Percentiles rank a stretch among this genome's conserved stretches.
These are phyloP conservation scores for Parelbella ahira DNA, from an alignment of 2,888 invertebrate species.

Conservation along the genomic window DNA sequence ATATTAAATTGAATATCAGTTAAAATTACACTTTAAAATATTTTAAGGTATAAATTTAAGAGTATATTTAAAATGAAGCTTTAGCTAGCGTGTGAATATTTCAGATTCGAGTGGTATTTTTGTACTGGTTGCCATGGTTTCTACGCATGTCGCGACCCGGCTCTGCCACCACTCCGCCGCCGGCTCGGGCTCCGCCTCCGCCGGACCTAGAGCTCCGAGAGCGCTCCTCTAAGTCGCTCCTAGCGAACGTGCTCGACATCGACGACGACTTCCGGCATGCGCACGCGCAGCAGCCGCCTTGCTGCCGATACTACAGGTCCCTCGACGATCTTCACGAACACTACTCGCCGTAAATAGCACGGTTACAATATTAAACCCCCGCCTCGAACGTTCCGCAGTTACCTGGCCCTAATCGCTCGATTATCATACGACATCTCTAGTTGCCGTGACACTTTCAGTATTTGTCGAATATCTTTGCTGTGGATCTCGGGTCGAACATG, in stretches of 20 bases:
- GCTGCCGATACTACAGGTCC: conserved; percentile 90
- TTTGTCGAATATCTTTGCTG: not conserved
- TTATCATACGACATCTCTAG: conserved; percentile 30
- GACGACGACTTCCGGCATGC: conserved; percentile 96
- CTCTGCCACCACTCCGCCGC: conserved; percentile 80
- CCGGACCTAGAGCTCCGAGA: conserved; percentile 93
- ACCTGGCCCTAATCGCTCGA: conserved; percentile 69
- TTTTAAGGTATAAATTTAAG: too few species aligned
- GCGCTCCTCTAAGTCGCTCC: conserved; percentile 94
- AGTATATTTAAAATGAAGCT: too few species aligned
- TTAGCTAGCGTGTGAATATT: too few species aligned
- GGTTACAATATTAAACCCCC: conserved; percentile 75
- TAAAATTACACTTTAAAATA: too few species aligned
- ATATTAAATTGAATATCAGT: too few species aligned
- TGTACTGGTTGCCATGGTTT: conserved; percentile 98
- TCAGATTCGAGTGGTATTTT: conserved; percentile 95
- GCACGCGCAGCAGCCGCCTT: conserved; percentile 86
- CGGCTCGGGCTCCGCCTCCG: conserved; percentile 87
- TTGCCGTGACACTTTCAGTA: conserved; percentile 2
- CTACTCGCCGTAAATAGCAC: conserved; percentile 81
- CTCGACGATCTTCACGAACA: conserved; percentile 81
- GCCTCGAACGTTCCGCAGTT: conserved; percentile 74
- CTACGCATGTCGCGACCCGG: conserved; percentile 94
- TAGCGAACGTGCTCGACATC: conserved; percentile 98
- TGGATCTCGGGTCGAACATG: conserved; percentile 54